Evolutionary conservation across 2,888 invertebrate genomes (phyloP), one percentile per base, ranked within the genome.

Genomic region (Marasmarcha lunaedactyla): DNA sequence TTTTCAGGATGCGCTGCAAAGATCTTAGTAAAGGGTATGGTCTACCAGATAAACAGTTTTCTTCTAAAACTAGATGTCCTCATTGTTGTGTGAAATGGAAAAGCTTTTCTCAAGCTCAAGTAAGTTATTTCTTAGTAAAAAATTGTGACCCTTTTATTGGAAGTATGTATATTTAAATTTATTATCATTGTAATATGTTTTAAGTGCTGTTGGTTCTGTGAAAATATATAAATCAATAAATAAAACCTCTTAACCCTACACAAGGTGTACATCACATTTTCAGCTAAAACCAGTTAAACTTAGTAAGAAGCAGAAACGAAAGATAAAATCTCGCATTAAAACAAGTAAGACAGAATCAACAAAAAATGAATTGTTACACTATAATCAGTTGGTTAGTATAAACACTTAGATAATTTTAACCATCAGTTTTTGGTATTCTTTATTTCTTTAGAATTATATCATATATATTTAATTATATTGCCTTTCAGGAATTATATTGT

Each of bases 61-160:
- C 76, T 2, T 35, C 52, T 0, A 53, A 61, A 49, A 48, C 51
- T 10, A 61, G 76, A 50, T 83, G 83, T 47, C 55, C 66, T 5
- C 56, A 54, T 35, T 83, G 81, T 46, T 71, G 66, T 41, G 47
- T 68, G 37, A 71, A 76, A 45, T 78, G 77, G 77, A 58, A 45
- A 9, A 63, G 50, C 30, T 50, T 55, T 25, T 58, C 63, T 13
- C 46, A 55, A 30, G 50, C 56, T 5, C 68, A 62, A 48, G 79
- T 79, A 59, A 51, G 50, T 26, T 26, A n/a, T 14, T 10, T 13
- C 13, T 14, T 14, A 35, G n/a, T n/a, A n/a, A n/a, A n/a, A n/a
- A n/a, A n/a, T n/a, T n/a, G n/a, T n/a, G n/a, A n/a, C n/a, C n/a
- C n/a, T n/a, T n/a, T n/a, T n/a, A n/a, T n/a, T n/a, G n/a, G n/a